These are phyloP conservation scores for Drosophila pseudoobscura DNA, from an alignment of 1,140 invertebrate genomes.

Conservation along the genomic window DNA sequence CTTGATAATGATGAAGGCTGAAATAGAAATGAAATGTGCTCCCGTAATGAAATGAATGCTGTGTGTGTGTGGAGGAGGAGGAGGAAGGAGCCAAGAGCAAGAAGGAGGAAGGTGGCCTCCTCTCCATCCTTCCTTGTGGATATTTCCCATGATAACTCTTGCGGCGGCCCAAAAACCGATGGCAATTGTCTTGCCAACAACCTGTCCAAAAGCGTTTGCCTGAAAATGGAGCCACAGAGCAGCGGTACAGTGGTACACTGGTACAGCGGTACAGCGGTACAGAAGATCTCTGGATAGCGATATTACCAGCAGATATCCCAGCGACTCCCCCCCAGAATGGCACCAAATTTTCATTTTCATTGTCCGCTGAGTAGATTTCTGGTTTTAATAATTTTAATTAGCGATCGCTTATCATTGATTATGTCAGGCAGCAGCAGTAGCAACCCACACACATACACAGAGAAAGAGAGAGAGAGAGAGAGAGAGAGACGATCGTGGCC, in stretches of 20 bases:
- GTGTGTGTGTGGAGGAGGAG: neutral
- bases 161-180: neutral
- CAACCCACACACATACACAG: constrained; percentile 41
- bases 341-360: constrained; percentile 75
- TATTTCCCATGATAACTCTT: constrained; percentile 75
- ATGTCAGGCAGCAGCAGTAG: constrained; percentile 55
- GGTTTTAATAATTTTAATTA: constrained; percentile 75
- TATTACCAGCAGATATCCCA: constrained; percentile 23
- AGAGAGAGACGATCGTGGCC: constrained; percentile 19
- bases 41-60: constrained; percentile 7
- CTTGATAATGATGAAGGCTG: constrained; percentile 73
- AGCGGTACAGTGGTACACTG: neutral
- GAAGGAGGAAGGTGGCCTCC: constrained; percentile 1
- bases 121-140: constrained; percentile 24
- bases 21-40: constrained; percentile 43
- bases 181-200: constrained; percentile 79
- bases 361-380: constrained; percentile 43
- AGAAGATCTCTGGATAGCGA: constrained; percentile 28
- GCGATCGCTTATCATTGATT: constrained; percentile 73
- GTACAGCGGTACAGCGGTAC: neutral
- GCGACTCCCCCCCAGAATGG: constrained; percentile 58
- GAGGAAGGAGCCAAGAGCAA: too few relatives aligned
- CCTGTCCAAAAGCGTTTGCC: constrained; percentile 63
- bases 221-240: constrained; percentile 53
- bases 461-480: constrained; percentile 29